Base-by-base conservation (phyloP, 2,797 vertebrate genomes). In the Acanthiza pusilla region DNA sequence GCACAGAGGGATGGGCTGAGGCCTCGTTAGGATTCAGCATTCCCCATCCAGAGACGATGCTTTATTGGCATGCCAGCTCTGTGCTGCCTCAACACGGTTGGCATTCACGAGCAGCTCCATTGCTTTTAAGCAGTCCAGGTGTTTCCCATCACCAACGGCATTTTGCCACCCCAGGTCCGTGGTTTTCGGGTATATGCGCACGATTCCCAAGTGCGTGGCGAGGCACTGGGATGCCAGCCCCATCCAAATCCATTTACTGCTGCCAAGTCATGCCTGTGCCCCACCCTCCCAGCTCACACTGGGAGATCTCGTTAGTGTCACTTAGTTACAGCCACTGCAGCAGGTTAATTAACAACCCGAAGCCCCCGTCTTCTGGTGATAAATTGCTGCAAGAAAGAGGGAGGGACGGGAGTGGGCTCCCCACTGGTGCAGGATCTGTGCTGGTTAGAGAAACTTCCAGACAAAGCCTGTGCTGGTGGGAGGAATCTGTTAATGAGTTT, bases 151-250 rank as follows among this genome's bases (percentile, higher is more conserved):
- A 1, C 74, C 51, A 30, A 8, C 2, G 2, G 66, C 42, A 8
- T 71, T 79, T 74, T 91, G n/a, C 73, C 65, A 32, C 40, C 61
- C 45, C 5, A 2, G 32, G 11, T 55, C 29, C 0, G 0, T 38
- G 34, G 3, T 38, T 67, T 77, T 74, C 0, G 1, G n/a, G 32
- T 63, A 9, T 16, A 16, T 2, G 0, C 14, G 23, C 0, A 0
- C 47, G 81, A 51, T 63, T 72, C 13, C 36, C 30, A n/a, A 40
- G 48, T 2, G 22, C n/a, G 73, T 6, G 5, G 68, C 75, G 23
- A 68, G 55, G 75, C 73, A 43, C 27, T 4, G 4, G 45, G 53
- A 8, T 18, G 13, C 11, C 22, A 43, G 22, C 11, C 15, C 32
- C 2, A 1, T 34, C 50, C 73, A 21, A 29, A 38, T 34, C 53